Base-by-base conservation (phyloP, 2,797 vertebrate species). In the Sebastes reedi region DNA sequence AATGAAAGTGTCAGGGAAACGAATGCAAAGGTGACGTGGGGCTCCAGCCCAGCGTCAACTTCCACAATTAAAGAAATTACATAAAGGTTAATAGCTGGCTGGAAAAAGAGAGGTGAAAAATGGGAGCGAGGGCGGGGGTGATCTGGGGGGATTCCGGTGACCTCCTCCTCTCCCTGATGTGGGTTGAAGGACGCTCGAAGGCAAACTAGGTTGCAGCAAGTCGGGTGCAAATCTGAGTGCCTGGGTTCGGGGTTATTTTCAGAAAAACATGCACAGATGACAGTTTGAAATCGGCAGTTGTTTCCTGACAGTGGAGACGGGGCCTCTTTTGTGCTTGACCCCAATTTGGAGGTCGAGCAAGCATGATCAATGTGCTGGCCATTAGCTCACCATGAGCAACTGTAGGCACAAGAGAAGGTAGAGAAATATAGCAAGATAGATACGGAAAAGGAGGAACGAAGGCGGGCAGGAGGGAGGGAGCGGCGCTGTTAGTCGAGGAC, bases 331-430 rank as follows among this genome's bases (percentile, higher is more conserved):
- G 93, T 90, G 85, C 76, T 94, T 95, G 95, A 96, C 94, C 95
- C 93, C 94, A 94, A 94, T 95, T 94, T 94, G 88, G 90, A 94
- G 95, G 95, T 95, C 86, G 85, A 93, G 83, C 91, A 94, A 92
- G 91, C 89, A 77, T 94, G 93, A 93, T 95, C 93, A 95, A 91
- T 91, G 91, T 79, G 80, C 66, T 29, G 72, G 87, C 87, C 90
- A 92, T 94, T 94, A 93, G 88, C 92, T 92, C 89, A 81, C 83
- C 32, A 52, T 50, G 89, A 90, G 78, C 64, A 54, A 80, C 78
- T 72, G 79, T 79, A 73, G 76, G 87, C 72, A 54, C 82, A 85
- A 55, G 84, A 84, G 50, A 54, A 54, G 8, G 73, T 79, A 77
- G 62, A 80, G 83, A 68, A 73, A 80, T 86, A 76, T n/a, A 25